Evolutionary conservation across 2,888 invertebrate species (phyloP).

Genomic region (Lottia scabra): DNA sequence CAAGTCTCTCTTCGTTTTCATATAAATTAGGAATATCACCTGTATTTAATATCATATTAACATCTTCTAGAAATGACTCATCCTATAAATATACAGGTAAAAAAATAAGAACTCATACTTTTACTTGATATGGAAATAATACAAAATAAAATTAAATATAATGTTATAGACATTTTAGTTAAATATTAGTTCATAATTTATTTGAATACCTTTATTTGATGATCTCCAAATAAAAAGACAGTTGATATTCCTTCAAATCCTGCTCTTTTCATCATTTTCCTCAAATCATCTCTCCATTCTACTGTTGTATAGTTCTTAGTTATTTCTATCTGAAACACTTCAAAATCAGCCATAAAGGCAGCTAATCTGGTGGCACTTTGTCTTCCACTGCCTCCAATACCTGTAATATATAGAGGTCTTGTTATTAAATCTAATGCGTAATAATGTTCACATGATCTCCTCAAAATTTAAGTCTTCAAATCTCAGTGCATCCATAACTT

Average conservation of each 20-base stretch:
- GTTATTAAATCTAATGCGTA: too few species aligned
- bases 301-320: slow-evolving; percentile 64
- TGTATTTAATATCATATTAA: slow-evolving; percentile 68
- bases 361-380: slow-evolving; percentile 66
- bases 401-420: slow-evolving; percentile 44
- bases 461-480: too few species aligned
- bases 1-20: slow-evolving; percentile 66
- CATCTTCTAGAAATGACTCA: slow-evolving; percentile 67
- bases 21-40: slow-evolving; percentile 69
- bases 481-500: too few species aligned
- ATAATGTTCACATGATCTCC: too few species aligned
- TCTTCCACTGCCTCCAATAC: slow-evolving; percentile 68
- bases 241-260: slow-evolving; percentile 64
- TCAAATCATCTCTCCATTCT: slow-evolving; percentile 67
- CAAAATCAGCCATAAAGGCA: slow-evolving; percentile 67
- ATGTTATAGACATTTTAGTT: too few species aligned
- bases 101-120: too few species aligned
- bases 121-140: too few species aligned
- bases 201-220: slow-evolving; percentile 65
- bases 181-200: too few species aligned
- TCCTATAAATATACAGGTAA: slow-evolving; percentile 52
- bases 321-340: slow-evolving; percentile 68
- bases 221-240: slow-evolving; percentile 68
- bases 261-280: slow-evolving; percentile 62
- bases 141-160: too few species aligned